Percentiles rank a stretch among this genome's conserved stretches.
Evolutionary conservation across 2,797 vertebrate genomes (phyloP).

Genomic region (Eulemur rubriventer): DNA sequence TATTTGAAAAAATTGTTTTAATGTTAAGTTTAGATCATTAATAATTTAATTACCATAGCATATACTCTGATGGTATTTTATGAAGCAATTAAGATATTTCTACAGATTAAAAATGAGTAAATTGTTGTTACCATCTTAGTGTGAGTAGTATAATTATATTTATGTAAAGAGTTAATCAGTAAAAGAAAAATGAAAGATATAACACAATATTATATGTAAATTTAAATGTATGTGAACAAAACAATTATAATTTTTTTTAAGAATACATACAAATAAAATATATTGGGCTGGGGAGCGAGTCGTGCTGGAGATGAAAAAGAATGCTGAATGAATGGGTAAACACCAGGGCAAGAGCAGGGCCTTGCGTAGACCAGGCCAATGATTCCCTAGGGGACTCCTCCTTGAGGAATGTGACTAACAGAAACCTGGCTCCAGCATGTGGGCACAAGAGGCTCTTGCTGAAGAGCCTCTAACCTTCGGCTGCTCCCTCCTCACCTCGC

Average conservation of each 20-base stretch:
- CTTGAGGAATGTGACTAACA: background rate
- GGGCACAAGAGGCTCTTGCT: too few species aligned
- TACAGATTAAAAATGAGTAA: background rate
- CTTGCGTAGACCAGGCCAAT: too few species aligned
- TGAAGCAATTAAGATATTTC: background rate
- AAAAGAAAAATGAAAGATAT: background rate
- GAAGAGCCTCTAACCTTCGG: background rate
- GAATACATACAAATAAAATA: background rate
- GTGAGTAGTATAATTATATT: background rate
- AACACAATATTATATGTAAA: background rate
- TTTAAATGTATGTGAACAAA: background rate
- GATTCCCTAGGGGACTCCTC: background rate
- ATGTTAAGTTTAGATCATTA: background rate
- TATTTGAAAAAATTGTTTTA: slow-evolving; percentile 2
- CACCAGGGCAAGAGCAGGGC: background rate
- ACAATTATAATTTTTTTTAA: background rate
- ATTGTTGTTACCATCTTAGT: background rate
- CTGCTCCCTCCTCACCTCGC: background rate
- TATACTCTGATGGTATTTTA: background rate
- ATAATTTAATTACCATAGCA: background rate
- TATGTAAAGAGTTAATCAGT: background rate
- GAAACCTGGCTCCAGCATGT: background rate
- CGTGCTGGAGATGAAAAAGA: background rate
- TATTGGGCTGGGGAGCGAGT: background rate
- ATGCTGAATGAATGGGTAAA: too few species aligned